A percentile compares a stretch with the other conserved stretches of the same genome.
Conservation (phyloP, 2,797 vertebrate species). For the Varecia variegata region DNA sequence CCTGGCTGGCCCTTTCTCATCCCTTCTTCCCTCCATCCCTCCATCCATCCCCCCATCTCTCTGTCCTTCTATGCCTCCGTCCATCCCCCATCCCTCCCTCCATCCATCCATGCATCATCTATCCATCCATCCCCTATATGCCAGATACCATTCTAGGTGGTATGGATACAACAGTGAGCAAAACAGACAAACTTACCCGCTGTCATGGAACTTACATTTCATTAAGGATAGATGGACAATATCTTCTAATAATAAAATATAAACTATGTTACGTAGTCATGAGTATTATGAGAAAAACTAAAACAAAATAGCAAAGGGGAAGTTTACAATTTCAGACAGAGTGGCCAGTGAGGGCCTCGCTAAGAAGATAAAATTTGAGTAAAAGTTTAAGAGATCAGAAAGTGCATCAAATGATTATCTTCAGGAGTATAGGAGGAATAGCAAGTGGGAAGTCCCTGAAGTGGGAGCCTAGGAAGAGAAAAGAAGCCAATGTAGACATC, state of each 20-base stretch:
- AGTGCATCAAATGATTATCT: background rate
- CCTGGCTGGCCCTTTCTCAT: background rate
- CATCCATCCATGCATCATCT: background rate
- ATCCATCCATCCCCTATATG: background rate
- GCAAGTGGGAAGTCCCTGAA: background rate
- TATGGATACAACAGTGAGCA: background rate
- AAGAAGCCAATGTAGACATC: too few species aligned
- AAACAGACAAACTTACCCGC: background rate
- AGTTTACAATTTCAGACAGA: background rate
- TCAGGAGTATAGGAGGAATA: background rate
- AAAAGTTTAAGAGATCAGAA: background rate
- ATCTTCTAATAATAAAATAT: background rate
- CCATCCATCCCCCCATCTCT: background rate
- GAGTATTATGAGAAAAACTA: background rate
- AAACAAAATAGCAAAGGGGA: background rate
- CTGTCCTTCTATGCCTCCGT: background rate
- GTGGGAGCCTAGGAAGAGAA: background rate
- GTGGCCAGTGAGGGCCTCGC: background rate
- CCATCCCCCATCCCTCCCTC: background rate
- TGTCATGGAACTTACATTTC: background rate
- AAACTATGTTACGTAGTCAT: background rate
- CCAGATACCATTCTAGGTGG: background rate
- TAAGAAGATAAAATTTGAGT: background rate
- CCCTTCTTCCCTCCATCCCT: background rate
- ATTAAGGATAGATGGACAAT: background rate